These are phyloP conservation scores for Neosilurus hyrtlii DNA, from an alignment of 2,797 vertebrate genomes.

Conservation along the genomic window DNA sequence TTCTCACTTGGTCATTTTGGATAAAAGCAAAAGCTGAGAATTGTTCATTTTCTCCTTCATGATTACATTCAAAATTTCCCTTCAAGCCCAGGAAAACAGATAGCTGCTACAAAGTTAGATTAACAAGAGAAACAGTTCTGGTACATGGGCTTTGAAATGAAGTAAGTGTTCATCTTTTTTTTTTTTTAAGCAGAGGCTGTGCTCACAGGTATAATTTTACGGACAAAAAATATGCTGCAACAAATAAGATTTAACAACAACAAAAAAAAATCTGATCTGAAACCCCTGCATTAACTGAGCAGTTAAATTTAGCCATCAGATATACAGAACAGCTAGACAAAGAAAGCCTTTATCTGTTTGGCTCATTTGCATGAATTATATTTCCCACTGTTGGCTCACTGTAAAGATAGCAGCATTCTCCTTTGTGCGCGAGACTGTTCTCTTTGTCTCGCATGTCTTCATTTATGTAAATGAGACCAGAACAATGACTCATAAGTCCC, in stretches of 20 bases:
- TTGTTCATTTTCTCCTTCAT: constrained; percentile 28
- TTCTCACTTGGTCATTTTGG: constrained; percentile 46
- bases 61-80: constrained; percentile 29
- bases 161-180: not conserved
- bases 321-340: constrained; percentile 66
- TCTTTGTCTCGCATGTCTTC: constrained; percentile 66
- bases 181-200: not conserved
- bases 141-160: not conserved
- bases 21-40: constrained; percentile 39
- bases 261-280: constrained; percentile 55
- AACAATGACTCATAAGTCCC: constrained; percentile 58
- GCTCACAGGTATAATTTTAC: constrained; percentile 44
- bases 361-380: constrained; percentile 77
- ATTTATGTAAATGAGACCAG: constrained; percentile 64
- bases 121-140: constrained; percentile 6
- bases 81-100: constrained; percentile 13
- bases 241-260: constrained; percentile 34
- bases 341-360: constrained; percentile 71
- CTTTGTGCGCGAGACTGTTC: constrained; percentile 65
- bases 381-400: constrained; percentile 68
- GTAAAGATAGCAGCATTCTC: constrained; percentile 69
- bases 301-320: constrained; percentile 67
- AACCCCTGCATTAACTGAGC: constrained; percentile 58
- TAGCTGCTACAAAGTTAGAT: constrained; percentile 22
- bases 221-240: constrained; percentile 14